A percentile compares a stretch with the other conserved stretches of the same genome.
These are phyloP conservation scores for Drosophila recens DNA, from an alignment of 2,888 invertebrate genomes.

Conservation along the genomic window DNA sequence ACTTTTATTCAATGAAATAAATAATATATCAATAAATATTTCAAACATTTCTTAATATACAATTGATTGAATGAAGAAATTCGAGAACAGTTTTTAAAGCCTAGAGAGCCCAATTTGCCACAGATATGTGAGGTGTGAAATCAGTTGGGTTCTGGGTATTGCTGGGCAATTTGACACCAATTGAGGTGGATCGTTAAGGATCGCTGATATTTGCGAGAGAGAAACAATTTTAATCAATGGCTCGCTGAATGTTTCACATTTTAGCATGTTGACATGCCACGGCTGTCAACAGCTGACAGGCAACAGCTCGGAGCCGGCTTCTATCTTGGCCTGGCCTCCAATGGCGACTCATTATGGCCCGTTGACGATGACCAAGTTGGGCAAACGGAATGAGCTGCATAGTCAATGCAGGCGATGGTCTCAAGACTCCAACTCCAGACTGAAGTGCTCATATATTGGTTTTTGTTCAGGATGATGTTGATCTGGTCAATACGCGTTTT, in stretches of 20 bases:
- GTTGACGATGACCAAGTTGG: constrained; percentile 76
- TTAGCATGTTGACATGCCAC: constrained; percentile 80
- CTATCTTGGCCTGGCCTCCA: constrained; percentile 26
- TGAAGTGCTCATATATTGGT: background rate
- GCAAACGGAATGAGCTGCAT: constrained; percentile 78
- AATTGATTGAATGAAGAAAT: background rate
- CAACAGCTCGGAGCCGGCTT: constrained; percentile 32
- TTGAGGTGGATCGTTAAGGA: constrained; percentile 17
- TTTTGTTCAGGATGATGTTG: constrained; percentile 9
- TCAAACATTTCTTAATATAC: no score
- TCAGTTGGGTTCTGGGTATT: constrained; percentile 17
- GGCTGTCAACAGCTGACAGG: constrained; percentile 77
- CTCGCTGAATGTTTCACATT: constrained; percentile 70
- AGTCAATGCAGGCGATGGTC: constrained; percentile 57
- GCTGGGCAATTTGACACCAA: constrained; percentile 29
- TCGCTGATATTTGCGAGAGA: constrained; percentile 18
- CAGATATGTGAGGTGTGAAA: constrained; percentile 27
- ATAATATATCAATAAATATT: no score
- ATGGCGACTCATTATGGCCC: constrained; percentile 75
- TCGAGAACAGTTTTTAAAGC: background rate
- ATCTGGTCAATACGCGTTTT: constrained; percentile 47
- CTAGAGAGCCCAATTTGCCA: constrained; percentile 12
- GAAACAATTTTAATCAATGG: constrained; percentile 77
- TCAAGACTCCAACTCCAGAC: constrained; percentile 20
- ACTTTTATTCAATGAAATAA: no score